Base-by-base conservation (phyloP, 2,888 invertebrate genomes). In the Eupelmus urozonus region DNA sequence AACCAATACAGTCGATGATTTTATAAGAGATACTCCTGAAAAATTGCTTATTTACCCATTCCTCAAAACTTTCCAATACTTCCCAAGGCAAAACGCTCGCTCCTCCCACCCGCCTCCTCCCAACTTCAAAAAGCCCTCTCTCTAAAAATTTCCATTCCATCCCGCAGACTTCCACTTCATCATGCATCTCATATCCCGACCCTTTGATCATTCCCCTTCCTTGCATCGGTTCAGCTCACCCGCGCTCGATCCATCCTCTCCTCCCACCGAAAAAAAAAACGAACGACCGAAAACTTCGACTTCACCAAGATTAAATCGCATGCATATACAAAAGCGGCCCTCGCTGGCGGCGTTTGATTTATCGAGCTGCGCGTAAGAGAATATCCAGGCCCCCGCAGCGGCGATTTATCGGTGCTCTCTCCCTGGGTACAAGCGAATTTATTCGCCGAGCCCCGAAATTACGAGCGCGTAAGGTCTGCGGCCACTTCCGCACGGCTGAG, bases 341-440 rank as follows among this genome's bases (percentile, higher is more conserved):
- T 25, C 23, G 7, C 27, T 1, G 63, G 63, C n/a, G 16, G 40
- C 34, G 49, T 71, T 71, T 71, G 70, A 70, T 70, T 70, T 62
- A 71, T 34, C 51, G 71, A 49, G 3, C 40, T n/a, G 23, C 53
- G 27, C 34, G 16, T 65, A 51, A 55, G 53, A 40, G 25, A 20
- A 16, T 11, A 34, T 53, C 9, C 20, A 27, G 57, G 11, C 27
- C 29, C 49, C 20, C 66, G 5, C 53, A 2, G 53, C 11, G 4
- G 7, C 55, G 55, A 55, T 67, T 72, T 72, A 72, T 72, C 62
- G 62, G 20, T 5, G 29, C 23, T n/a, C 5, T 23, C 16, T 9
- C 25, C 20, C 45, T 20, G 7, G 13, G 42, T 5, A 18, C 62
- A 20, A 13, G 71, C 49, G 71, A 53, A 71, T 72, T 72, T 72